phyloP scores from a whole-genome alignment of 2,888 invertebrate genomes.

The Hoplodrina ambigua region DNA sequence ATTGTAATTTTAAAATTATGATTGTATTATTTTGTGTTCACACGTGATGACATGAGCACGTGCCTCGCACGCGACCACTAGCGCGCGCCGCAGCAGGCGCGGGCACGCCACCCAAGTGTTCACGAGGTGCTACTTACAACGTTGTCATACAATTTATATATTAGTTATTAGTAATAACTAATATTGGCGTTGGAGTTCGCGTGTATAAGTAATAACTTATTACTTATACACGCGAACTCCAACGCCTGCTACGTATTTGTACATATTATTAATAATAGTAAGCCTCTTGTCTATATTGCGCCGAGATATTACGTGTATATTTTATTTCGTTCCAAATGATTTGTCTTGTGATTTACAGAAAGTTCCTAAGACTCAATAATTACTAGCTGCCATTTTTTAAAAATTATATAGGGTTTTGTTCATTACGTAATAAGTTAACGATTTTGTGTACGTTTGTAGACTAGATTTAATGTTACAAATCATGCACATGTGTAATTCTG shows the following conservation, averaged over 20 bases:
- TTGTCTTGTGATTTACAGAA: slow-evolving; percentile 81
- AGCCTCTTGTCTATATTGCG: slow-evolving; percentile 35
- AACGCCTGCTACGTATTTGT: slow-evolving; percentile 54
- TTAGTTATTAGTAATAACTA: no score
- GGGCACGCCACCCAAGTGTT: slow-evolving; percentile 66
- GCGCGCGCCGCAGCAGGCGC: not conserved
- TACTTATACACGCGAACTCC: slow-evolving; percentile 53
- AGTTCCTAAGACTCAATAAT: slow-evolving; percentile 87
- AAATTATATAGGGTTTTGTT: slow-evolving; percentile 55
- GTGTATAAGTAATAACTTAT: no score
- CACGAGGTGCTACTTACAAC: slow-evolving; percentile 72
- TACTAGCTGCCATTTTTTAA: slow-evolving; percentile 82
- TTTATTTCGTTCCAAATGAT: slow-evolving; percentile 57
- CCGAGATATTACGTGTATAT: slow-evolving; percentile 23
- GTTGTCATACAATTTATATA: slow-evolving; percentile 55
- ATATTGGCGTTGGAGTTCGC: no score
- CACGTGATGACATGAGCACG: not conserved
- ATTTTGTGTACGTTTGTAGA: slow-evolving; percentile 76
- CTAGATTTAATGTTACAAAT: slow-evolving; percentile 66
- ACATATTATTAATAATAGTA: slow-evolving; percentile 39
- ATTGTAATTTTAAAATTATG: slow-evolving; percentile 13
- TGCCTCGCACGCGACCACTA: not conserved
- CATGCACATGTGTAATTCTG: slow-evolving; percentile 57
- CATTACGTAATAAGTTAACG: slow-evolving; percentile 69
- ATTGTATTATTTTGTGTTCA: slow-evolving; percentile 31